A percentile compares a stretch with the other conserved stretches of the same genome.
phyloP scores from a whole-genome alignment of 2,888 invertebrate species.

The Liopterus haemorrhoidalis region DNA sequence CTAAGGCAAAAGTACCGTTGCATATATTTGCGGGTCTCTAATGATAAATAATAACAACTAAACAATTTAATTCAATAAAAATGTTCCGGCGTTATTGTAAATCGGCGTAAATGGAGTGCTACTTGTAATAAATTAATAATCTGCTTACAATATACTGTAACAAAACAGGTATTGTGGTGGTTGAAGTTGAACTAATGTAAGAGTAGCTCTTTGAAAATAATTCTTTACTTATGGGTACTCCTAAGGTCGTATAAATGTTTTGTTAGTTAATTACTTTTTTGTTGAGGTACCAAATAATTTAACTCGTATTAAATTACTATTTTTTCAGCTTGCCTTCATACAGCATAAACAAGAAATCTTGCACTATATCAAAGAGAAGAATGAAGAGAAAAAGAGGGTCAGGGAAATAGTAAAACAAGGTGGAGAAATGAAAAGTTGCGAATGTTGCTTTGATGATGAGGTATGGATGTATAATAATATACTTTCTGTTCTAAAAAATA shows the following conservation, averaged over 20 bases:
- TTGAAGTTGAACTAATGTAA: background rate
- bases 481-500: too few species aligned
- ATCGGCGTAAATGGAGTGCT: too few species aligned
- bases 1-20: too few species aligned
- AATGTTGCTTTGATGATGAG: conserved; percentile 53
- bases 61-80: too few species aligned
- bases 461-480: conserved; percentile 8
- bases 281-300: background rate
- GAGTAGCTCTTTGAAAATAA: background rate
- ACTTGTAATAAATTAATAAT: too few species aligned
- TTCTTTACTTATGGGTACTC: background rate
- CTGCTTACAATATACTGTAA: too few species aligned
- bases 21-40: too few species aligned
- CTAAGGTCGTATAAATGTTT: background rate
- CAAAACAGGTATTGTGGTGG: too few species aligned
- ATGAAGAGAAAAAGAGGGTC: conserved; percentile 37
- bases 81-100: too few species aligned
- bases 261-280: background rate
- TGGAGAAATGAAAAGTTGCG: conserved; percentile 44
- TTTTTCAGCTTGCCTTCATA: conserved; percentile 38
- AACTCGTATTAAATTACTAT: background rate
- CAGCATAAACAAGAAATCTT: conserved; percentile 39
- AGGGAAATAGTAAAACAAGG: conserved; percentile 40
- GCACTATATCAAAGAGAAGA: conserved; percentile 36
- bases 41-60: too few species aligned